These are phyloP conservation scores for Calameuta idolon DNA, from an alignment of 2,888 invertebrate species.

Conservation along the genomic window DNA sequence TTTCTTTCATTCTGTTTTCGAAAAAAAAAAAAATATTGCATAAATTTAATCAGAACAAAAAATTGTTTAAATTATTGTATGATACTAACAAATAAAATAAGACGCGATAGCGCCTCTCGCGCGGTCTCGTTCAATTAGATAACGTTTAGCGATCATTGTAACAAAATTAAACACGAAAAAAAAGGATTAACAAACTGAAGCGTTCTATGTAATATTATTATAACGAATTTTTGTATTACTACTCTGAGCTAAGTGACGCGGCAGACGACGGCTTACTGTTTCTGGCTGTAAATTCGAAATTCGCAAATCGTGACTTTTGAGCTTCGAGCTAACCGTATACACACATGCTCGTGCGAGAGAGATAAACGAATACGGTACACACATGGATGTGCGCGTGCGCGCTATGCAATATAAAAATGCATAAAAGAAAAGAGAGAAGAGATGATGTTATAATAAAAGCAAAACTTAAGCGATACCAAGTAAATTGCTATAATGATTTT, in stretches of 20 bases:
- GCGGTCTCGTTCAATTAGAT: slow-evolving; percentile 25
- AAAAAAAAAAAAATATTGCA: slow-evolving; percentile 12
- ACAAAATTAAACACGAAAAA: slow-evolving; percentile 4
- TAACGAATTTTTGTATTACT: slow-evolving; percentile 26
- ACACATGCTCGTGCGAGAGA: no score
- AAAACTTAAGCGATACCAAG: background rate
- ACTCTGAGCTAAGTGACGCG: background rate
- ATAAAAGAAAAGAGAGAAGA: background rate
- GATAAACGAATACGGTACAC: no score
- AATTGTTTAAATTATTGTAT: slow-evolving; percentile 54
- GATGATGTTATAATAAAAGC: slow-evolving; percentile 6
- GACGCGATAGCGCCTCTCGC: background rate
- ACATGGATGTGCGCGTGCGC: background rate
- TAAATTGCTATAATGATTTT: no score
- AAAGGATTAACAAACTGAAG: background rate
- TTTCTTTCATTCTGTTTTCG: slow-evolving; percentile 11
- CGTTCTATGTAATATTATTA: slow-evolving; percentile 27
- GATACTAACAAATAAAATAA: slow-evolving; percentile 46
- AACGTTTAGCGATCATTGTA: slow-evolving; percentile 38
- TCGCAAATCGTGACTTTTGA: background rate
- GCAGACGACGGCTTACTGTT: slow-evolving; percentile 1
- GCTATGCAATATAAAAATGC: background rate
- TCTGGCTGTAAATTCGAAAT: slow-evolving; percentile 11
- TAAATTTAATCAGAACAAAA: slow-evolving; percentile 27
- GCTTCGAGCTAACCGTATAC: background rate